phyloP scores from a whole-genome alignment of 2,797 vertebrate genomes.

The Morelia viridis region DNA sequence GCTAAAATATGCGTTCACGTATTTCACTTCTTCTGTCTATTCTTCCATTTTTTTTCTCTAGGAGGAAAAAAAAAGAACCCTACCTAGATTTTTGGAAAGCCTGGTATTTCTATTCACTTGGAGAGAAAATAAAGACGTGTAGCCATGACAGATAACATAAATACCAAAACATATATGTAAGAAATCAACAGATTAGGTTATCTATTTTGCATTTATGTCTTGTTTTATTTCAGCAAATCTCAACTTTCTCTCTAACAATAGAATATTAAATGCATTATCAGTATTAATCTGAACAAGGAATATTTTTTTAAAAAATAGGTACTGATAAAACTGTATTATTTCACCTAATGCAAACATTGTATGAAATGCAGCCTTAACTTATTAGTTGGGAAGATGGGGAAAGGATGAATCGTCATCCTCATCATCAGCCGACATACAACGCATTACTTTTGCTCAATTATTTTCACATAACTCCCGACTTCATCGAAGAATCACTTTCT shows the following conservation, averaged over 20 bases:
- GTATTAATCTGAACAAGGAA: not conserved
- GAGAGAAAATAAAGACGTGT: not conserved
- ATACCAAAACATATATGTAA: not conserved
- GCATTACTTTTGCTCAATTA: not conserved
- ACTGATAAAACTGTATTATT: too few species aligned
- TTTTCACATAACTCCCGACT: conserved; percentile 12
- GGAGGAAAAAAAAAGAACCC: not conserved
- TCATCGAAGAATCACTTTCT: conserved; percentile 37
- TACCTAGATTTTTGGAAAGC: not conserved
- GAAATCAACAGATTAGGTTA: not conserved
- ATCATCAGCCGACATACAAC: too few species aligned
- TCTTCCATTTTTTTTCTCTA: not conserved
- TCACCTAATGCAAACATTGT: not conserved
- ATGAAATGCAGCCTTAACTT: not conserved
- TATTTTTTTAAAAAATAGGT: not conserved
- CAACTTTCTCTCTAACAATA: not conserved
- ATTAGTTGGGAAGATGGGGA: not conserved
- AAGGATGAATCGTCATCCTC: not conserved
- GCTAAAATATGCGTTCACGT: not conserved
- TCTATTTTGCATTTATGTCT: not conserved
- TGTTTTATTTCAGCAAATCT: not conserved
- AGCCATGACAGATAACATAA: not conserved
- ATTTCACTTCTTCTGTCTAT: not conserved
- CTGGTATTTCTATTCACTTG: not conserved
- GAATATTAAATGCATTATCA: not conserved